Percentiles rank a stretch among this genome's conserved stretches.
Conservation (phyloP, 1,140 invertebrate genomes). For the Argopecten irradians region DNA sequence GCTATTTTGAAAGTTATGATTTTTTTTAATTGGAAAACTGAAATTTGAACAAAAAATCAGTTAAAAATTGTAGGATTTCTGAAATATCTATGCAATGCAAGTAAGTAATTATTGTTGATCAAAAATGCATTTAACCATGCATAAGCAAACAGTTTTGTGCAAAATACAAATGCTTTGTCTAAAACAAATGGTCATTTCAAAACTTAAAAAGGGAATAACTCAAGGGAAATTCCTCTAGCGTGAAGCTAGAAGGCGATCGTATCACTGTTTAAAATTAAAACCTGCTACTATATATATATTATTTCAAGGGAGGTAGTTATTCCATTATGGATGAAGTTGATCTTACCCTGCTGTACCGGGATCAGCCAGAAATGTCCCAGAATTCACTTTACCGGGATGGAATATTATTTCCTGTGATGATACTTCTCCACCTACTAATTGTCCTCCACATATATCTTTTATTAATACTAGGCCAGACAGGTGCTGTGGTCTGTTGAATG, state of each 20-base stretch:
- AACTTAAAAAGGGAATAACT: not conserved
- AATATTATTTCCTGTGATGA: slow-evolving; percentile 88
- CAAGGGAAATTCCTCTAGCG: not conserved
- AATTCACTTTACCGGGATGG: slow-evolving; percentile 81
- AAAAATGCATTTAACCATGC: not conserved
- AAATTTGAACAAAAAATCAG: too few relatives aligned
- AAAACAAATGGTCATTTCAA: not conserved
- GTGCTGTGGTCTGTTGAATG: slow-evolving; percentile 84
- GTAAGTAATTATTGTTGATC: not conserved
- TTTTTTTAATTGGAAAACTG: too few relatives aligned
- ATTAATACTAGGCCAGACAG: slow-evolving; percentile 88
- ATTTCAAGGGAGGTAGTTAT: slow-evolving; percentile 76
- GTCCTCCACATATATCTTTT: slow-evolving; percentile 84
- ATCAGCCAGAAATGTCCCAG: slow-evolving; percentile 83
- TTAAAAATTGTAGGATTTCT: not conserved
- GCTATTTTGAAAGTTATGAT: too few relatives aligned
- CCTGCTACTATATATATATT: not conserved
- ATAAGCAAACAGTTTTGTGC: too few relatives aligned
- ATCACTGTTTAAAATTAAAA: too few relatives aligned
- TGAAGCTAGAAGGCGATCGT: too few relatives aligned
- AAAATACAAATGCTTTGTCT: not conserved
- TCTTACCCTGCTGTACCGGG: slow-evolving; percentile 88
- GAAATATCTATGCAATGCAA: not conserved
- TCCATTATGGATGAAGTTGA: slow-evolving; percentile 78
- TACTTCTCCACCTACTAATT: slow-evolving; percentile 82